Evolutionary conservation across 2,888 invertebrate species (phyloP).

Genomic region (Eupithecia tripunctaria): DNA sequence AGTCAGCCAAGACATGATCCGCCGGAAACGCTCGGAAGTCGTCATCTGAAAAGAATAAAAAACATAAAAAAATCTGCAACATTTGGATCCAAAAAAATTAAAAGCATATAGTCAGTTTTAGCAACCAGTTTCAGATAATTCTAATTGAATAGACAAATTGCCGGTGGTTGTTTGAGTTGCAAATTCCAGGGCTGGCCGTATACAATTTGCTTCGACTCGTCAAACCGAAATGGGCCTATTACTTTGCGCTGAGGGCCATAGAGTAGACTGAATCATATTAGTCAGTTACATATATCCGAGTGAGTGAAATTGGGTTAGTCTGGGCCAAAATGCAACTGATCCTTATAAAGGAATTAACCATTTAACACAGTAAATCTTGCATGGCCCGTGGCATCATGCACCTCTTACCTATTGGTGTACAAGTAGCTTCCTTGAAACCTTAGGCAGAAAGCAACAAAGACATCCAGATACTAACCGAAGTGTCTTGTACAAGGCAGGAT

Average conservation of each 20-base stretch:
- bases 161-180: conserved; percentile 59
- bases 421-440: too few relatives aligned
- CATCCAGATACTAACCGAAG: too few relatives aligned
- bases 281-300: background rate
- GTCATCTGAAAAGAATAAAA: conserved; percentile 69
- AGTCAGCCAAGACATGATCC: conserved; percentile 61
- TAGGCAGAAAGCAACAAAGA: too few relatives aligned
- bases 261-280: conserved; percentile 25
- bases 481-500: too few relatives aligned
- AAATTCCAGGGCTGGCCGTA: conserved; percentile 52
- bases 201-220: conserved; percentile 50
- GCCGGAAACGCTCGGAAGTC: conserved; percentile 53
- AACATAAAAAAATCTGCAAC: conserved; percentile 43
- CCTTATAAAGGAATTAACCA: too few relatives aligned
- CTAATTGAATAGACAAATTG: conserved; percentile 56
- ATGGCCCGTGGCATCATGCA: too few relatives aligned
- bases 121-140: conserved; percentile 48
- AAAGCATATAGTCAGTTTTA: conserved; percentile 52
- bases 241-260: conserved; percentile 34
- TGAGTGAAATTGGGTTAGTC: background rate
- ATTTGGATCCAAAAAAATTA: background rate
- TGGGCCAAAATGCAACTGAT: too few relatives aligned
- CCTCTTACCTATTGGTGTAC: too few relatives aligned
- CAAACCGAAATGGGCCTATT: conserved; percentile 48
- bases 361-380: too few relatives aligned